Base-by-base conservation (phyloP, 1,140 invertebrate genomes). In the Magallana angulata region DNA sequence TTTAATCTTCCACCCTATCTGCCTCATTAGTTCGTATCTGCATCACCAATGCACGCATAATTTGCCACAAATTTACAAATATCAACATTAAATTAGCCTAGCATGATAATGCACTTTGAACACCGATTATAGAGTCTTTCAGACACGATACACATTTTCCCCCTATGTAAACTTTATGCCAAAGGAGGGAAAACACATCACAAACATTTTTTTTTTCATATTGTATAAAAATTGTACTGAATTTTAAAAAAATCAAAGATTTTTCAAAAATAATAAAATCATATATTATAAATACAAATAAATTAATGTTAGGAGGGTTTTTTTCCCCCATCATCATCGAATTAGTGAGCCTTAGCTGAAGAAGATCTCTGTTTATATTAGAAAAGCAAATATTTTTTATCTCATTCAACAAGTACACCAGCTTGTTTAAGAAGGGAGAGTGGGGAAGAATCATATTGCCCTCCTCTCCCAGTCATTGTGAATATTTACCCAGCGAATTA, bases 61-160 rank as follows among this genome's bases (percentile, higher is more conserved):
- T 57, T 82, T 82, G 81, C 48, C 56, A 82, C 81, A 82, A 82
- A 82, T 82, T 82, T 82, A 58, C 57, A 76, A 82, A 57, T 82
- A 82, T 82, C 81, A 82, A 82, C 81, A 82, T 82, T 57, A 82
- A 82, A 82, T 58, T 57, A 58, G 18, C 48, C 48, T 57, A 56
- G 81, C 14, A 30, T 82, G 81, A 82, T 82, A 82, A 82, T 58
- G 16, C 81, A 82, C 48, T 82, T 82, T 82, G 48, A 82, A 58
- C 14, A 82, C n/a, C 36, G 81, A 82, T 82, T 57, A 57, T 82
- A 56, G 57, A 82, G 36, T 82, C 18, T 76, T 76, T 76, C 24
- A 76, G 68, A 76, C 18, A 76, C 1, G 36, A 30, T 76, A 76
- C 68, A 30, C 36, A 48, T 48, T 48, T 16, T 30, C 18, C 68